Conservation (phyloP, 2,888 invertebrate species). For the Sarcophaga caerulescens region DNA sequence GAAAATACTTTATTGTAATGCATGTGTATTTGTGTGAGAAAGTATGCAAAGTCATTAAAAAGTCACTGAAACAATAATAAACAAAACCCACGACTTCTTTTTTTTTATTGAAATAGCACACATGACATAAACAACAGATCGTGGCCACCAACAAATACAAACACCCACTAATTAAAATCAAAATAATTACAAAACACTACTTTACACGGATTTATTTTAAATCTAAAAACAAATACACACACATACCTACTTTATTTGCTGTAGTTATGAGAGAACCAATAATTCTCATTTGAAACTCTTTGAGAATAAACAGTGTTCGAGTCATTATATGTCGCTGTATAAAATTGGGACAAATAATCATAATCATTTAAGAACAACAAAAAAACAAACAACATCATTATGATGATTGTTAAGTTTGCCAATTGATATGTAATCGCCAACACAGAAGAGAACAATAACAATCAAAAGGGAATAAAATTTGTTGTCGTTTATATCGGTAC, state of each 20-base stretch:
- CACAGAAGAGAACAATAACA: conserved; percentile 20
- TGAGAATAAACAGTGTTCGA: too few species aligned
- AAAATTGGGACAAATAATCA: conserved; percentile 52
- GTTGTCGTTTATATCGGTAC: conserved; percentile 31
- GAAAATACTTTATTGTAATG: background rate
- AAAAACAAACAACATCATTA: conserved; percentile 1
- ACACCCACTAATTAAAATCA: conserved; percentile 19
- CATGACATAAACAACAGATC: background rate
- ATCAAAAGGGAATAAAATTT: background rate
- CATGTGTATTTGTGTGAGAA: background rate
- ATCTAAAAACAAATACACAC: background rate
- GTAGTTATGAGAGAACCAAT: too few species aligned
- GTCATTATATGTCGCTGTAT: too few species aligned
- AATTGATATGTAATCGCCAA: background rate
- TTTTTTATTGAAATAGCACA: conserved; percentile 1
- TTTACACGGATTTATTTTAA: background rate
- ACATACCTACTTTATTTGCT: background rate
- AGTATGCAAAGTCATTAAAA: conserved; percentile 25
- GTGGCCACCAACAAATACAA: conserved; percentile 29
- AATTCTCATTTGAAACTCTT: too few species aligned
- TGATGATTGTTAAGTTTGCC: background rate
- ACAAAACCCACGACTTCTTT: conserved; percentile 40
- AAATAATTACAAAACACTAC: conserved; percentile 6
- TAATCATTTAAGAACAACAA: background rate
- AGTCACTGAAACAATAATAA: background rate